Evolutionary conservation across 2,888 invertebrate species (phyloP).

Genomic region (Nemapogon koenigi): DNA sequence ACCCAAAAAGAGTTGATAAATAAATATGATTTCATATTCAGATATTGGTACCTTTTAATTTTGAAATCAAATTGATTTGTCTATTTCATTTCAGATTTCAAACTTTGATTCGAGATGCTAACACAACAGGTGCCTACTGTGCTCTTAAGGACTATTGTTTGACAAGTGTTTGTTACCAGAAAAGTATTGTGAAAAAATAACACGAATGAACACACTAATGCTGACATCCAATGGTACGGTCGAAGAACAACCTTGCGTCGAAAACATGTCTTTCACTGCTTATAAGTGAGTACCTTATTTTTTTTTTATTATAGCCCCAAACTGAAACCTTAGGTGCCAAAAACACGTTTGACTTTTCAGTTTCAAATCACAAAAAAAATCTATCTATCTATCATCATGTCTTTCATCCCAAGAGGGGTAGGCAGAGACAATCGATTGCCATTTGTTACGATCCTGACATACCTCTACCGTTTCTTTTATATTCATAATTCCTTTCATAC

Average conservation of each 20-base stretch:
- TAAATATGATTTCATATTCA: too few relatives aligned
- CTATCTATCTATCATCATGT: too few relatives aligned
- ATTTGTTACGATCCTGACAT: too few relatives aligned
- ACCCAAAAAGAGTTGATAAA: too few relatives aligned
- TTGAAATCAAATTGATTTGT: not conserved
- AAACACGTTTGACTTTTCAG: too few relatives aligned
- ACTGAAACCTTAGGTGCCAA: too few relatives aligned
- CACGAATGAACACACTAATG: slow-evolving; percentile 58
- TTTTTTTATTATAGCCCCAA: too few relatives aligned
- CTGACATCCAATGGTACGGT: slow-evolving; percentile 48
- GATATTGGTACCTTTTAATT: not conserved
- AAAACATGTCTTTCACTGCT: slow-evolving; percentile 56
- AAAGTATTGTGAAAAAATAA: not conserved
- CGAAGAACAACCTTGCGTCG: slow-evolving; percentile 52
- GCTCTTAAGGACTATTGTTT: slow-evolving; percentile 1
- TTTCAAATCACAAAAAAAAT: too few relatives aligned
- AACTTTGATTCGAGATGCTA: not conserved
- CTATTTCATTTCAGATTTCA: not conserved
- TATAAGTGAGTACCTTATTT: slow-evolving; percentile 49
- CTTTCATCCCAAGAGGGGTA: too few relatives aligned
- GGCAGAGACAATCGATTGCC: too few relatives aligned
- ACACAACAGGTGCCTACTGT: not conserved
- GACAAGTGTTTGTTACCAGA: not conserved
- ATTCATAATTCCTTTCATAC: too few relatives aligned
- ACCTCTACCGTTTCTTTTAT: too few relatives aligned